phyloP scores from a whole-genome alignment of 2,797 vertebrate species.

The Lophius americanus region DNA sequence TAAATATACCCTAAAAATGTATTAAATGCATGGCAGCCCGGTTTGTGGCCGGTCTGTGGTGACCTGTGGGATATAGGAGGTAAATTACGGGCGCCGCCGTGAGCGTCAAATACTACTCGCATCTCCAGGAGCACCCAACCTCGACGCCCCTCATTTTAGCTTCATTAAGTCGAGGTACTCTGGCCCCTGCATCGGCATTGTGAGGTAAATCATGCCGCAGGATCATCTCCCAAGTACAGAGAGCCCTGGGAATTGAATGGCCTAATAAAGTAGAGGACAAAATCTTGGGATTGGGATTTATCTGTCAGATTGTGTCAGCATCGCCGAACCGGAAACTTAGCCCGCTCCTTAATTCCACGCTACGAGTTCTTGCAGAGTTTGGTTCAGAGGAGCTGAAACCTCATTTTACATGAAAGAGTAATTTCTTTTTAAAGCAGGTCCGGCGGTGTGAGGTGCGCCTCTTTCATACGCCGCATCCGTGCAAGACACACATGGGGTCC shows the following conservation, averaged over 20 bases:
- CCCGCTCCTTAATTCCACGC: constrained; percentile 44
- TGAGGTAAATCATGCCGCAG: constrained; percentile 22
- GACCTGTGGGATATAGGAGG: not conserved
- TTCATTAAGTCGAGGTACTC: constrained; percentile 13
- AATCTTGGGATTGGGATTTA: constrained; percentile 34
- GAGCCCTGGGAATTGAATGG: constrained; percentile 32
- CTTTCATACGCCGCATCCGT: constrained; percentile 47
- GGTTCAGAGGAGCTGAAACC: constrained; percentile 31
- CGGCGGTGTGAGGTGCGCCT: constrained; percentile 1
- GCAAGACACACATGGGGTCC: constrained; percentile 26
- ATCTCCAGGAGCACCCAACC: not conserved
- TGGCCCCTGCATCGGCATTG: constrained; percentile 10
- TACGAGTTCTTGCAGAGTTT: constrained; percentile 17
- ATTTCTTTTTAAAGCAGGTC: not conserved
- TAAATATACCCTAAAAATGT: no score
- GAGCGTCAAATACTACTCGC: constrained; percentile 10
- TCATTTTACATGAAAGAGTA: constrained; percentile 41
- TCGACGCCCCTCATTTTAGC: constrained; percentile 7
- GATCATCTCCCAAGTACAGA: constrained; percentile 35
- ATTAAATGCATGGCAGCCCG: no score
- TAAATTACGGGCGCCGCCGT: not conserved
- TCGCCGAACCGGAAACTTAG: constrained; percentile 34
- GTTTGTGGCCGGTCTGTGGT: no score
- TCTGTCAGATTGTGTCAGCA: constrained; percentile 38
- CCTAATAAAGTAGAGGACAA: constrained; percentile 16